A percentile compares a stretch with the other conserved stretches of the same genome.
phyloP scores from a whole-genome alignment of 2,888 invertebrate species.

The Lycaena phlaeas region DNA sequence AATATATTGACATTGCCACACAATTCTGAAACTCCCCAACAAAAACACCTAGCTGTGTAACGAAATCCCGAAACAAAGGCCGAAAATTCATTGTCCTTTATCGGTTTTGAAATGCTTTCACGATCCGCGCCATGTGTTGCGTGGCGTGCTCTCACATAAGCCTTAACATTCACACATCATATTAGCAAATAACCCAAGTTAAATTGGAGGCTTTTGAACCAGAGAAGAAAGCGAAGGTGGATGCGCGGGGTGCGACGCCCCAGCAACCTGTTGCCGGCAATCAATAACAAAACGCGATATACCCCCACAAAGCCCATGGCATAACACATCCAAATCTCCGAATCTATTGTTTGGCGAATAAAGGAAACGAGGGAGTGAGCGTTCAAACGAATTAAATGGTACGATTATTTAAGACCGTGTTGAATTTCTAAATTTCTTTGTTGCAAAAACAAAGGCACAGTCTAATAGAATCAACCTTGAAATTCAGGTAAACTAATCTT shows the following conservation, averaged over 20 bases:
- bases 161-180: background rate
- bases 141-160: background rate
- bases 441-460: background rate
- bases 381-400: background rate
- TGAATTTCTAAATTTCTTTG: background rate
- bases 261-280: conserved; percentile 63
- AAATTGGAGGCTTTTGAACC: conserved; percentile 23
- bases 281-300: conserved; percentile 64
- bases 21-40: no score
- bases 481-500: no score
- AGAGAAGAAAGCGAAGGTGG: conserved; percentile 45
- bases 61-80: no score
- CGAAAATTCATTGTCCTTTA: no score
- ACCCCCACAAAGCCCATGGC: conserved; percentile 25
- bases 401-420: background rate
- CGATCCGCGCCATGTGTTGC: no score
- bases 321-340: conserved; percentile 28
- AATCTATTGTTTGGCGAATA: conserved; percentile 8
- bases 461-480: no score
- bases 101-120: no score
- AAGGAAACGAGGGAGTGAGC: conserved; percentile 1
- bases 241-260: conserved; percentile 51
- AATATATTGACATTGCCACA: no score
- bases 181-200: background rate
- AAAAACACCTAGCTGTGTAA: no score